phyloP scores from a whole-genome alignment of 2,888 invertebrate species.

The Eulithis testata region DNA sequence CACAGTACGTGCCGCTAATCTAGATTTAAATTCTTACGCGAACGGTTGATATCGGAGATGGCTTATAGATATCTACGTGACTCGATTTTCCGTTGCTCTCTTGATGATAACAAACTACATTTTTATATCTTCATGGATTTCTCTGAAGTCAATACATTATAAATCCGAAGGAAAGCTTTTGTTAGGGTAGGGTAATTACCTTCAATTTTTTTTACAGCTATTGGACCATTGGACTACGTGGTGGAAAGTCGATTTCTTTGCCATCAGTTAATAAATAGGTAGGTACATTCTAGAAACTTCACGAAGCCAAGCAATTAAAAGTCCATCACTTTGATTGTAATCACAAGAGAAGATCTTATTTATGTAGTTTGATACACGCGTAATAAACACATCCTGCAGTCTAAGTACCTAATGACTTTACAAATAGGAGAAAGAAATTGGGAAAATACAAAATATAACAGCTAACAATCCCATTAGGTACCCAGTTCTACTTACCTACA shows the following conservation, averaged over 20 bases:
- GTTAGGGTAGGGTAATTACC: background rate
- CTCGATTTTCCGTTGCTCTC: constrained; percentile 7
- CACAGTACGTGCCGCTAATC: constrained; percentile 47
- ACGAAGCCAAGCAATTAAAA: constrained; percentile 13
- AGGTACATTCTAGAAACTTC: constrained; percentile 18
- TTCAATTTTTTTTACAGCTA: background rate
- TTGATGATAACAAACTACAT: constrained; percentile 2
- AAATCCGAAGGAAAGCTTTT: too few relatives aligned
- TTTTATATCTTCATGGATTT: too few relatives aligned
- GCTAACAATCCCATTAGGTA: too few relatives aligned
- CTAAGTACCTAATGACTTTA: too few relatives aligned
- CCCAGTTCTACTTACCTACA: too few relatives aligned
- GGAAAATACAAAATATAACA: too few relatives aligned
- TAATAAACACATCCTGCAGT: background rate
- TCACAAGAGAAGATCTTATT: constrained; percentile 1
- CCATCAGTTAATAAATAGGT: background rate
- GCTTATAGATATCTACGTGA: constrained; percentile 29
- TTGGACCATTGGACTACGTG: background rate
- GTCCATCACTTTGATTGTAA: constrained; percentile 22
- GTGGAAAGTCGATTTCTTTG: constrained; percentile 1
- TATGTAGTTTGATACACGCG: background rate
- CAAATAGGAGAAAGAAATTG: too few relatives aligned
- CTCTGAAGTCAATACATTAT: too few relatives aligned
- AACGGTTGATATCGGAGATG: constrained; percentile 30
- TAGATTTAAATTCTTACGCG: constrained; percentile 42